These are phyloP conservation scores for Cyclina sinensis DNA, from an alignment of 1,140 invertebrate genomes.

Conservation along the genomic window DNA sequence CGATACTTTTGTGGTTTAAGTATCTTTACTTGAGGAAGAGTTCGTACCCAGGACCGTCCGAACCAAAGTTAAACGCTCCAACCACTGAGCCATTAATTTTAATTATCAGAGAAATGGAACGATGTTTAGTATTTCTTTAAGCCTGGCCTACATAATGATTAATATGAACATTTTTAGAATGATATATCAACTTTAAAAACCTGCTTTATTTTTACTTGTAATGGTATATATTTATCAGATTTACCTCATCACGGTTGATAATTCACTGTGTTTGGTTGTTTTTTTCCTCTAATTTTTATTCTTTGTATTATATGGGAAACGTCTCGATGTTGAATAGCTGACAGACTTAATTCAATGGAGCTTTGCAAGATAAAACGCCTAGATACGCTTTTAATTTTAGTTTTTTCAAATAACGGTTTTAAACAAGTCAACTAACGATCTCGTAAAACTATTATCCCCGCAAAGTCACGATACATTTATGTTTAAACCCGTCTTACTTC, in stretches of 20 bases:
- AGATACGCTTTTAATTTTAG: slow-evolving; percentile 57
- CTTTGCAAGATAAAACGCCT: slow-evolving; percentile 18
- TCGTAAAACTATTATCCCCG: not conserved
- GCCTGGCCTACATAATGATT: no score
- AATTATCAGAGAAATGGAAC: no score
- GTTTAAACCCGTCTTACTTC: slow-evolving; percentile 38
- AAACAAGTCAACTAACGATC: not conserved
- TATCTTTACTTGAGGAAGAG: no score
- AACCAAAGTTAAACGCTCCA: no score
- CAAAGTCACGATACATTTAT: not conserved
- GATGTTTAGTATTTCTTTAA: no score
- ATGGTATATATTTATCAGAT: not conserved
- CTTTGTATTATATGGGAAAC: not conserved
- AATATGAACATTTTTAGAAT: not conserved
- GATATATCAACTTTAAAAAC: slow-evolving; percentile 11
- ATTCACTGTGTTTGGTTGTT: not conserved
- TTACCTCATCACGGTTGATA: not conserved
- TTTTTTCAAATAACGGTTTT: slow-evolving; percentile 43
- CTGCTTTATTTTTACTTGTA: not conserved
- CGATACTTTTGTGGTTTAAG: no score
- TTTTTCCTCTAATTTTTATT: not conserved
- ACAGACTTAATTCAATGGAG: not conserved
- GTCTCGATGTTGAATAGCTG: not conserved
- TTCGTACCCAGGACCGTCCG: no score
- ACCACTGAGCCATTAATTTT: no score